These are phyloP conservation scores for Galendromus occidentalis DNA, from an alignment of 1,140 invertebrate species.

Conservation along the genomic window DNA sequence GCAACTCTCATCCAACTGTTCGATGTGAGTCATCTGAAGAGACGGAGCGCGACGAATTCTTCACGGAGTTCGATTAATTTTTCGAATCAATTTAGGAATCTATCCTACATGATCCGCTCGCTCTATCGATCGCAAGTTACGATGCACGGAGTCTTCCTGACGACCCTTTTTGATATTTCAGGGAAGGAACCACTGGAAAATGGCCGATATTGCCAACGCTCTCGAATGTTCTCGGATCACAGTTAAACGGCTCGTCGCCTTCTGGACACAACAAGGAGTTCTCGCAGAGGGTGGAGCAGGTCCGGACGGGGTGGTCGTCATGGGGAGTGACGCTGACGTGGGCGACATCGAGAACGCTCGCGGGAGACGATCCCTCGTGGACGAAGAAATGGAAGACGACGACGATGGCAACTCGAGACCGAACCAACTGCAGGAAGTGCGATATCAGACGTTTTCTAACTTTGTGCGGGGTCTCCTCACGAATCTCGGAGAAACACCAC, in stretches of 20 bases:
- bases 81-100: too few relatives aligned
- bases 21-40: slow-evolving; percentile 43
- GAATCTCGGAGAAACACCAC: slow-evolving; percentile 72
- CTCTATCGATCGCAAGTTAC: too few relatives aligned
- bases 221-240: slow-evolving; percentile 25
- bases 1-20: slow-evolving; percentile 88
- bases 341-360: neutral
- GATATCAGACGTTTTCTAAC: slow-evolving; percentile 57
- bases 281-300: slow-evolving; percentile 52
- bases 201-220: slow-evolving; percentile 61
- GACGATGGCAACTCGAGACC: slow-evolving; percentile 39
- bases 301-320: slow-evolving; percentile 35
- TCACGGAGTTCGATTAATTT: too few relatives aligned
- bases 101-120: too few relatives aligned
- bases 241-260: slow-evolving; percentile 48
- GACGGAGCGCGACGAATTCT: too few relatives aligned
- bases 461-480: slow-evolving; percentile 92
- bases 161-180: slow-evolving; percentile 24
- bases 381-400: slow-evolving; percentile 44
- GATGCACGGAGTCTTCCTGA: slow-evolving; percentile 13
- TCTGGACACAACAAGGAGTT: slow-evolving; percentile 61
- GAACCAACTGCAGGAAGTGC: neutral
- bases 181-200: slow-evolving; percentile 62
- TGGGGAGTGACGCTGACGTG: neutral
- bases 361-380: slow-evolving; percentile 27